Evolutionary conservation across 2,113 vertebrate genomes (phyloP), one percentile per base, ranked within the genome.

Genomic region (Zonotrichia leucophrys): DNA sequence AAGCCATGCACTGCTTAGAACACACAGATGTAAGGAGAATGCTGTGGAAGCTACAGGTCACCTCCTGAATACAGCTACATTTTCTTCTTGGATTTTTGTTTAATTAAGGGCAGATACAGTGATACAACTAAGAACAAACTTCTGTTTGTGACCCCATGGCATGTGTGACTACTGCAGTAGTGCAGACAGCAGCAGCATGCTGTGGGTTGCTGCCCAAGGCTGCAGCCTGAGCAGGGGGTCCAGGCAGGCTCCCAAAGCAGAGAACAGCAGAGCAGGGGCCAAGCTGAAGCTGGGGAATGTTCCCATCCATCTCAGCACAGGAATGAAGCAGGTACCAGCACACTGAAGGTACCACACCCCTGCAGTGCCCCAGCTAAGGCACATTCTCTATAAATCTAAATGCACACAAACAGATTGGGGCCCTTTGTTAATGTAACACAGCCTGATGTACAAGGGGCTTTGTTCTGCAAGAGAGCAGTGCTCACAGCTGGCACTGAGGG

Each of bases 171-270:
- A 22, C 17, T 1, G 0, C 68, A 53, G 39, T 24, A 83, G 33
- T 1, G 12, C 25, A 59, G 35, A 39, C 23, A 83, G n/a, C 20
- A 88, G 39, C 42, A 53, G 53, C 0, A 0, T 7, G n/a, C n/a
- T 31, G 1, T 5, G 70, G 35, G 39, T 2, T 66, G 63, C 79
- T 66, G 56, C 84, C 49, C 33, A 39, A 55, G 58, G 52, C 44
- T 39, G 49, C 44, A 44, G 74, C 17, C 52, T n/a, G 42, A 63
- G 56, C 69, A 75, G 50, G n/a, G 46, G 37, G 70, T 58, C 49
- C 3, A 3, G 55, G 69, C 30, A 66, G 53, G 49, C 21, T 25
- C 64, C 62, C 37, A 68, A 25, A 28, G 49, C 11, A 64, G 15
- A 35, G 12, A 42, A 47, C 18, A 89, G 55, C 35, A 24, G 24